Percentiles rank a stretch among this genome's conserved stretches.
Conservation (phyloP, 1,140 invertebrate species). For the Zaprionus nigranus region DNA sequence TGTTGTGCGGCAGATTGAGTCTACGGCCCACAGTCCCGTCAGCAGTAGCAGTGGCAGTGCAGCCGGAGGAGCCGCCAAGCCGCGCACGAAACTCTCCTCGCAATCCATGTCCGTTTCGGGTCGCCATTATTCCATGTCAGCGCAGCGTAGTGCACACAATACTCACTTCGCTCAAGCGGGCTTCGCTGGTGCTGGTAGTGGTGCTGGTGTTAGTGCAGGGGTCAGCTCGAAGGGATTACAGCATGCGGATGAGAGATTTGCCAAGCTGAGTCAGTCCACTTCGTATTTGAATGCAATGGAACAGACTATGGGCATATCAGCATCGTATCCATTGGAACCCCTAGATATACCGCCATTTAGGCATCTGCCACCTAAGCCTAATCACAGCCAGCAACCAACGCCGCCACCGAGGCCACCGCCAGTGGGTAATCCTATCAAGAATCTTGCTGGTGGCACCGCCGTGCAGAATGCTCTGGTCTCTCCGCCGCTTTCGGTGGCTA, state of each 20-base stretch:
- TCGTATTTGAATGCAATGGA: conserved; percentile 80
- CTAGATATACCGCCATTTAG: conserved; percentile 69
- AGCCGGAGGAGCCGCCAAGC: conserved; percentile 33
- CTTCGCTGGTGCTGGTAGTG: conserved; percentile 34
- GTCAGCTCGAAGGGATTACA: conserved; percentile 60
- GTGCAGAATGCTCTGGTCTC: conserved; percentile 56
- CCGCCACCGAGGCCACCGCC: conserved; percentile 84
- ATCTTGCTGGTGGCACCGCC: conserved; percentile 32
- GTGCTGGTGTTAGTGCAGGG: neutral
- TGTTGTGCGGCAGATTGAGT: conserved; percentile 70
- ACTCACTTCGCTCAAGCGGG: conserved; percentile 44
- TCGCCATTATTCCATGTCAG: conserved; percentile 78
- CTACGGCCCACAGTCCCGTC: conserved; percentile 60
- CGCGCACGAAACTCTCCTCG: conserved; percentile 73
- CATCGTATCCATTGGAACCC: conserved; percentile 75
- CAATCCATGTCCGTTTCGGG: conserved; percentile 81
- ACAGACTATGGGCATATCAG: conserved; percentile 72
- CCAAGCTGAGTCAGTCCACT: conserved; percentile 77
- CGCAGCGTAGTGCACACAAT: conserved; percentile 52
- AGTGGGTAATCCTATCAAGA: conserved; percentile 35
- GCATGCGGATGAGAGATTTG: conserved; percentile 45
- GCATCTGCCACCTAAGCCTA: conserved; percentile 69
- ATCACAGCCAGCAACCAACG: conserved; percentile 68
- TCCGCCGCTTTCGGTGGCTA: conserved; percentile 71
- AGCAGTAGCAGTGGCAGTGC: conserved; percentile 43